phyloP scores from a whole-genome alignment of 1,140 invertebrate genomes.

The Zaprionus lachaisei region DNA sequence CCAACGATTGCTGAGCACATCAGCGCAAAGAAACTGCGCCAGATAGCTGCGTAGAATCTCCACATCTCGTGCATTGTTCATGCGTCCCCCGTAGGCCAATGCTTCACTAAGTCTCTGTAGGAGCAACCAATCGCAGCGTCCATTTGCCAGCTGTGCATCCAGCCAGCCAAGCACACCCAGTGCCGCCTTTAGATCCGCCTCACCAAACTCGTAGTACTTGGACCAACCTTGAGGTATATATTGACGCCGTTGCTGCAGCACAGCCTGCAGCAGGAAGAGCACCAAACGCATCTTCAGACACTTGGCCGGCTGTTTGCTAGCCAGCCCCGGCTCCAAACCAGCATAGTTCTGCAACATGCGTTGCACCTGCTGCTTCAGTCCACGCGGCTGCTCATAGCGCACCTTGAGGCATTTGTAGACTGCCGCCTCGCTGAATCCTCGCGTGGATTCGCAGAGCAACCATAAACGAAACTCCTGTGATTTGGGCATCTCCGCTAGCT shows the following conservation, averaged over 20 bases:
- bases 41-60: constrained; percentile 91
- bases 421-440: constrained; percentile 66
- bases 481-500: constrained; percentile 87
- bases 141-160: constrained; percentile 70
- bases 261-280: constrained; percentile 87
- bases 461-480: constrained; percentile 90
- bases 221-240: constrained; percentile 94
- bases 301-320: constrained; percentile 64
- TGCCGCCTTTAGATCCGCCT: constrained; percentile 92
- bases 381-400: constrained; percentile 92
- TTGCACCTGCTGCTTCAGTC: constrained; percentile 87
- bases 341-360: constrained; percentile 85
- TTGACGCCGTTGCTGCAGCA: constrained; percentile 94
- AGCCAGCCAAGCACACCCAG: constrained; percentile 89
- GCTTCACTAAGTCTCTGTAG: constrained; percentile 92
- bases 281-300: constrained; percentile 81
- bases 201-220: constrained; percentile 95
- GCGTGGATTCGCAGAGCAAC: constrained; percentile 87
- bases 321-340: constrained; percentile 38
- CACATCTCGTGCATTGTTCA: constrained; percentile 93
- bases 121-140: constrained; percentile 89
- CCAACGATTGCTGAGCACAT: constrained; percentile 87
- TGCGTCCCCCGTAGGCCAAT: constrained; percentile 94
- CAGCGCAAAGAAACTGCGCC: constrained; percentile 88
- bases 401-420: constrained; percentile 88